Percentiles rank a stretch among this genome's conserved stretches.
Conservation (phyloP, 2,888 invertebrate genomes). For the Diaphora mendica region DNA sequence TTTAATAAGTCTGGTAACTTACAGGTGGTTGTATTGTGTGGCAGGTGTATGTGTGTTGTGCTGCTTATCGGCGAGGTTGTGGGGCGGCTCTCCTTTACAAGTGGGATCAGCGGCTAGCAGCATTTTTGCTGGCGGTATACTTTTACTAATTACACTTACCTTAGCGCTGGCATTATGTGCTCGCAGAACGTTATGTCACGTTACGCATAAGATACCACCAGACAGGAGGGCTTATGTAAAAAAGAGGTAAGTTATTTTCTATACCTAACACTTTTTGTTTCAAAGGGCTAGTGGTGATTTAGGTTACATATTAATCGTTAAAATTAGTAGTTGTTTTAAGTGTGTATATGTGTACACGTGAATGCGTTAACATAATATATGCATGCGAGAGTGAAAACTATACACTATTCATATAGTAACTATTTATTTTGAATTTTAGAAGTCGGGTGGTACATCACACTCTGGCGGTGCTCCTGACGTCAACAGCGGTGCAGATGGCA, state of each 20-base stretch:
- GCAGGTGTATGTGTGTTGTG: conserved; percentile 89
- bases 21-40: background rate
- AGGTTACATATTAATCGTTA: background rate
- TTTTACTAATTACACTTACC: conserved; percentile 89
- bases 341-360: background rate
- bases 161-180: conserved; percentile 89
- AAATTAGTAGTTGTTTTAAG: background rate
- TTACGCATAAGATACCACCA: conserved; percentile 86
- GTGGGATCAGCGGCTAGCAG: conserved; percentile 86
- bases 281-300: background rate
- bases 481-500: conserved; percentile 72
- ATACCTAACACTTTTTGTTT: background rate
- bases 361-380: no score
- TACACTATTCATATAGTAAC: background rate
- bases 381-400: no score
- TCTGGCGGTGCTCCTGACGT: conserved; percentile 68
- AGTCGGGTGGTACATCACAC: conserved; percentile 72
- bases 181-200: conserved; percentile 86
- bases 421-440: conserved; percentile 45
- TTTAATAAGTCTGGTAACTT: no score
- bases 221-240: conserved; percentile 86
- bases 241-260: conserved; percentile 75
- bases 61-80: conserved; percentile 89
- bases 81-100: conserved; percentile 87
- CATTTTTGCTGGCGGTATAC: conserved; percentile 89